These are phyloP conservation scores for Catagonus wagneri DNA, from an alignment of 2,113 vertebrate genomes.

Conservation along the genomic window DNA sequence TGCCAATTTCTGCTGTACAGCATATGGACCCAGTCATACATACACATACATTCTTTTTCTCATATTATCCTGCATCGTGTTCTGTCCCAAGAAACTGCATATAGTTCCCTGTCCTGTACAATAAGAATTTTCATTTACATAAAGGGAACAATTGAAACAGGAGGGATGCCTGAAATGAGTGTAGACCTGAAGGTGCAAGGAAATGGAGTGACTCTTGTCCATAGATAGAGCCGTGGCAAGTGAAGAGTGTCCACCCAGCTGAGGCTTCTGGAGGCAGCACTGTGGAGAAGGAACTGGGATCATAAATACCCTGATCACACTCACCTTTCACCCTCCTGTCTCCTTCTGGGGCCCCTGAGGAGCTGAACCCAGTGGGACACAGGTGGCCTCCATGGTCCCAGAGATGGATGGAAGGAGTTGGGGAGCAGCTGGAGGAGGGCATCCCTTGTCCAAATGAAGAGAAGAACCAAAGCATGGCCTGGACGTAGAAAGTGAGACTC, in stretches of 20 bases:
- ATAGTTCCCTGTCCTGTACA: too few species aligned
- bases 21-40: too few species aligned
- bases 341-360: background rate
- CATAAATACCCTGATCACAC: background rate
- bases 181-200: background rate
- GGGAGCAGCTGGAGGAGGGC: too few species aligned
- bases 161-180: background rate
- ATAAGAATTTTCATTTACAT: background rate
- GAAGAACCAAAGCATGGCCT: background rate
- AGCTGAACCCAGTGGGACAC: too few species aligned
- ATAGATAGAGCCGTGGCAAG: background rate
- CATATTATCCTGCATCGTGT: too few species aligned
- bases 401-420: background rate
- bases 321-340: background rate
- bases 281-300: background rate
- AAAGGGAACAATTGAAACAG: background rate
- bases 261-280: background rate
- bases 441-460: background rate
- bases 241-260: background rate
- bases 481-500: background rate
- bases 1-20: too few species aligned
- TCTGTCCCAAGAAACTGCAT: too few species aligned
- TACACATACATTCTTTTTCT: too few species aligned
- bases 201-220: background rate
- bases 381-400: background rate